These are phyloP conservation scores for Siphamia tubifer DNA, from an alignment of 2,113 vertebrate genomes.

Conservation along the genomic window DNA sequence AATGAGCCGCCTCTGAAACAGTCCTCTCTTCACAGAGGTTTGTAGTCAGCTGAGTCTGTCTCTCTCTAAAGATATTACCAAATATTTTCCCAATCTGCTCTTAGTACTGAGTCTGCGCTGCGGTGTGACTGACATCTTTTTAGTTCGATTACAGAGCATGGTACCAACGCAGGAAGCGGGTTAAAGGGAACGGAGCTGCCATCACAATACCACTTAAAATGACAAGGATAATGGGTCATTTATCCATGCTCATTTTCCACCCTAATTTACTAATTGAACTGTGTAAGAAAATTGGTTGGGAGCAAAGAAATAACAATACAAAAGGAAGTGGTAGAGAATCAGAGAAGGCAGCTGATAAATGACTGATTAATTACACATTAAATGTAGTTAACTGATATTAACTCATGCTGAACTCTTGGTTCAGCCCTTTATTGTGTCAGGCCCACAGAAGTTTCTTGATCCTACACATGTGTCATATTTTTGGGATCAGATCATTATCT, in stretches of 20 bases:
- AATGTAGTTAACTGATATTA: slow-evolving; percentile 32
- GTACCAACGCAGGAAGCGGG: slow-evolving; percentile 1
- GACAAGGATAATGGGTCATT: slow-evolving; percentile 47
- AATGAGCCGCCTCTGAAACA: slow-evolving; percentile 8
- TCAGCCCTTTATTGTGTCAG: not conserved
- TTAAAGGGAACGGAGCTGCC: not conserved
- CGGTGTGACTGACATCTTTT: not conserved
- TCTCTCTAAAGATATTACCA: not conserved
- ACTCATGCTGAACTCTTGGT: slow-evolving; percentile 5
- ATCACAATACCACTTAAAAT: slow-evolving; percentile 18
- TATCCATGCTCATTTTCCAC: slow-evolving; percentile 47
- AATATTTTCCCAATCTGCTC: slow-evolving; percentile 8
- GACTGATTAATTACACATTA: slow-evolving; percentile 44
- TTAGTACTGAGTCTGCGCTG: not conserved
- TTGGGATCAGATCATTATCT: not conserved
- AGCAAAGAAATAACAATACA: slow-evolving; percentile 8
- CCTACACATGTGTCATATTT: not conserved
- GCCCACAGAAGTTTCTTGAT: not conserved
- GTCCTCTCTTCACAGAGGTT: not conserved
- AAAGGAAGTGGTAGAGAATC: not conserved
- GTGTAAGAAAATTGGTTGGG: slow-evolving; percentile 27
- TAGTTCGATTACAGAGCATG: not conserved
- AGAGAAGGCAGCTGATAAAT: slow-evolving; percentile 20
- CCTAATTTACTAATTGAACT: slow-evolving; percentile 60
- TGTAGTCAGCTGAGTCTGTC: not conserved